These are phyloP conservation scores for Cheilosia vernalis DNA, from an alignment of 2,888 invertebrate genomes.

Conservation along the genomic window DNA sequence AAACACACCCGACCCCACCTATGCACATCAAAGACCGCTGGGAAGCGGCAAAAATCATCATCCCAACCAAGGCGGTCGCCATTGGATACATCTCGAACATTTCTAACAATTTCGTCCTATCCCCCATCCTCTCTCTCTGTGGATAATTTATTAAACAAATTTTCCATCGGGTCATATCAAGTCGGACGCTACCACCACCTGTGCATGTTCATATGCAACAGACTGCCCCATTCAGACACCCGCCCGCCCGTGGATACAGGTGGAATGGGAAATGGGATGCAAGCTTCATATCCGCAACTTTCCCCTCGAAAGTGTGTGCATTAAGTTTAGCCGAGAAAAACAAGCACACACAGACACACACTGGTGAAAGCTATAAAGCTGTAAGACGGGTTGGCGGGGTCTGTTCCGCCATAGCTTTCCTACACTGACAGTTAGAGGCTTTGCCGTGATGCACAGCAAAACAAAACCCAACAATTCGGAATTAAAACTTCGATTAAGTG, in stretches of 20 bases:
- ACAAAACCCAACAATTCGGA: constrained; percentile 44
- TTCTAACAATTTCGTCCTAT: background rate
- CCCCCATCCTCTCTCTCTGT: background rate
- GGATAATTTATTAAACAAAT: constrained; percentile 57
- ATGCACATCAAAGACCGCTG: background rate
- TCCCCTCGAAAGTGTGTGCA: constrained; percentile 61
- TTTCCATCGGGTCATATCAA: constrained; percentile 44
- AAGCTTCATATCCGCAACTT: constrained; percentile 60
- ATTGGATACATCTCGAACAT: constrained; percentile 18
- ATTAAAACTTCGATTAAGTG: constrained; percentile 71
- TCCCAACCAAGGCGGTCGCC: constrained; percentile 3
- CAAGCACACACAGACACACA: constrained; percentile 49
- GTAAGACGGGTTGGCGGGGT: background rate
- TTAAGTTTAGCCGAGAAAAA: constrained; percentile 28
- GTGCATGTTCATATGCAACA: constrained; percentile 66
- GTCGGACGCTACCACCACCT: constrained; percentile 54
- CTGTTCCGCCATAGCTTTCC: constrained; percentile 19
- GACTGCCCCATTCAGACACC: constrained; percentile 44
- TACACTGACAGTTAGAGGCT: constrained; percentile 27
- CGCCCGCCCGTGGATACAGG: constrained; percentile 1
- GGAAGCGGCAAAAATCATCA: constrained; percentile 20
- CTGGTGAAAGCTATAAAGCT: constrained; percentile 69
- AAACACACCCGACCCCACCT: no score
- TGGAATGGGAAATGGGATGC: constrained; percentile 34
- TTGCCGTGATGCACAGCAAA: constrained; percentile 1